phyloP scores from a whole-genome alignment of 2,797 vertebrate genomes.

The Falco berigora region DNA sequence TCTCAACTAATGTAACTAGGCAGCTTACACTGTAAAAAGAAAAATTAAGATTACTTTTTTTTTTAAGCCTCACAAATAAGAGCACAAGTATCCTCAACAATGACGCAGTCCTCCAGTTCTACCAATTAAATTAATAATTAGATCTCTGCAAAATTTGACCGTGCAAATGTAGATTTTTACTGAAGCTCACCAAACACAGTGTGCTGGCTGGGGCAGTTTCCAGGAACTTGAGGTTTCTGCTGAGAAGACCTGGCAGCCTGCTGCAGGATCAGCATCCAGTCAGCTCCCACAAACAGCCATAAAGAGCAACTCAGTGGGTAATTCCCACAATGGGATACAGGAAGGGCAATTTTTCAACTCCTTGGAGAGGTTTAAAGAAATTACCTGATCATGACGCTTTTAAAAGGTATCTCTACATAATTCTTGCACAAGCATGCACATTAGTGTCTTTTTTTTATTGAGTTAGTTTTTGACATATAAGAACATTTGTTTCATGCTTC shows the following conservation, averaged over 20 bases:
- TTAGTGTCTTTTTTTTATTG: not conserved
- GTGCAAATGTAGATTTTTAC: not conserved
- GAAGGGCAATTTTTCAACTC: constrained; percentile 41
- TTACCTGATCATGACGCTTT: constrained; percentile 1
- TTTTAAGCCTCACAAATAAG: not conserved
- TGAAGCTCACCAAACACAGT: constrained; percentile 36
- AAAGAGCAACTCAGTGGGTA: constrained; percentile 57
- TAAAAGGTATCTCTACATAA: not conserved
- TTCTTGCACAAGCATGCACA: not conserved
- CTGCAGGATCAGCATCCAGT: constrained; percentile 35
- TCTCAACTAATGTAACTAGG: not conserved
- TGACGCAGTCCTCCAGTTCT: not conserved
- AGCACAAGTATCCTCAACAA: not conserved
- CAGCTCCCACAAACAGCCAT: constrained; percentile 25
- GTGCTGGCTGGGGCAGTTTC: constrained; percentile 45
- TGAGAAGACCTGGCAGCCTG: constrained; percentile 34
- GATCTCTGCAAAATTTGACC: not conserved
- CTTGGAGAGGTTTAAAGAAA: constrained; percentile 42
- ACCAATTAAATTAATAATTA: not conserved
- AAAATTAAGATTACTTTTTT: not conserved
- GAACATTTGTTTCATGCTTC: not conserved
- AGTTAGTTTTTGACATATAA: not conserved
- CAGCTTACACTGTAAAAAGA: not conserved
- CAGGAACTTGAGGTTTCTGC: constrained; percentile 45
- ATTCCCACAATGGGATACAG: constrained; percentile 50